Percentiles rank a stretch among this genome's conserved stretches.
These are phyloP conservation scores for Anoplophora glabripennis DNA, from an alignment of 1,140 invertebrate genomes.

Conservation along the genomic window DNA sequence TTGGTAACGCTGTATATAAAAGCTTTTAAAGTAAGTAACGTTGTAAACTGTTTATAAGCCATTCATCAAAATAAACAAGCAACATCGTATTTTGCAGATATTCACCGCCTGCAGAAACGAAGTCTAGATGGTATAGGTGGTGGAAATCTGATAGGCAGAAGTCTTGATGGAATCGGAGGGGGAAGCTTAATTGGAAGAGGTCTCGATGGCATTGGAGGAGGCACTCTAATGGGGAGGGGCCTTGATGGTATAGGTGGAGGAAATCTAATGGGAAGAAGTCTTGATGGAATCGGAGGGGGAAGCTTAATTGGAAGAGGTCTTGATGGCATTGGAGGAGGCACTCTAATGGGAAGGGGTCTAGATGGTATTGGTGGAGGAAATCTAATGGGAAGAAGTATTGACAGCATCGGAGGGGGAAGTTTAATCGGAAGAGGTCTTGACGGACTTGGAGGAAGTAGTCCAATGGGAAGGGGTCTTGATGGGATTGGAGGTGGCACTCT, in stretches of 20 bases:
- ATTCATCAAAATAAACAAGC: background rate
- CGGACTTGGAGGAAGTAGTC: slow-evolving; percentile 1
- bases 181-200: slow-evolving; percentile 7
- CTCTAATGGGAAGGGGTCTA: slow-evolving; percentile 13
- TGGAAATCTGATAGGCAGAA: background rate
- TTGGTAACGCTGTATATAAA: background rate
- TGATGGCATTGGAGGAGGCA: slow-evolving; percentile 21
- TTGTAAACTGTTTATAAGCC: background rate
- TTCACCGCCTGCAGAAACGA: background rate
- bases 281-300: slow-evolving; percentile 23
- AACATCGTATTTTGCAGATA: background rate
- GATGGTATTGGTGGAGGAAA: slow-evolving; percentile 28
- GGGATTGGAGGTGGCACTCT: slow-evolving; percentile 17
- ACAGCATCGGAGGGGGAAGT: slow-evolving; percentile 1
- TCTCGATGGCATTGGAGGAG: slow-evolving; percentile 22
- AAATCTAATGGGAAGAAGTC: slow-evolving; percentile 9
- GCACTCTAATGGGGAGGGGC: slow-evolving; percentile 6
- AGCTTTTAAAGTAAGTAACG: background rate
- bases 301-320: slow-evolving; percentile 15
- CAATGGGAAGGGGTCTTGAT: slow-evolving; percentile 20
- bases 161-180: slow-evolving; percentile 23
- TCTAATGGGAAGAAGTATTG: slow-evolving; percentile 20
- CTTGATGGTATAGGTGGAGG: slow-evolving; percentile 25
- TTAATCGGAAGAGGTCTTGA: background rate
- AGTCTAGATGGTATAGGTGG: background rate